Evolutionary conservation across 2,113 vertebrate species (phyloP).

Genomic region (Sigmodon hispidus): DNA sequence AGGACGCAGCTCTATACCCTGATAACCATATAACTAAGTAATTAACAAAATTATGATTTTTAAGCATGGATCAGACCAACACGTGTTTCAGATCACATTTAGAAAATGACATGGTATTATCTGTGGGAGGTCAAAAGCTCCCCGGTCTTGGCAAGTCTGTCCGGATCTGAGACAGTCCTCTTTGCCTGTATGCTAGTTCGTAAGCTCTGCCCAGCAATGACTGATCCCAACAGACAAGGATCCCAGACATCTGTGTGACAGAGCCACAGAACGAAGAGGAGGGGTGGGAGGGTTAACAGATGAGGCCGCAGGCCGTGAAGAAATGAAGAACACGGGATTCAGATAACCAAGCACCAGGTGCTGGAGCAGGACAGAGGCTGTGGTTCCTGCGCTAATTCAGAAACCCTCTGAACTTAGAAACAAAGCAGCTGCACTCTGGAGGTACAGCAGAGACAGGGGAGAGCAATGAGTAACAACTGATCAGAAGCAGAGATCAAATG

Average conservation of each 20-base stretch:
- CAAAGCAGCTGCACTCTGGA: neutral
- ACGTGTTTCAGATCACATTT: neutral
- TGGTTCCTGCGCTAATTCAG: neutral
- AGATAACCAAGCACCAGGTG: fast-evolving
- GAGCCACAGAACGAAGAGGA: neutral
- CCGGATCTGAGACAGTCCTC: neutral
- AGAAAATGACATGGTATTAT: neutral
- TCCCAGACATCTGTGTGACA: fast-evolving
- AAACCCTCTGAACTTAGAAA: neutral
- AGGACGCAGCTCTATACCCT: neutral
- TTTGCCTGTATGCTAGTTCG: fast-evolving
- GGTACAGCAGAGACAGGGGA: neutral
- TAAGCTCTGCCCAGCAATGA: fast-evolving
- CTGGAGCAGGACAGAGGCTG: fast-evolving
- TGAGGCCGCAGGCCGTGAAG: fast-evolving
- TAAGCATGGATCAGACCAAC: neutral
- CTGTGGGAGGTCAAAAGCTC: neutral
- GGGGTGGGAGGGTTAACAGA: too few species aligned
- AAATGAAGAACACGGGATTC: neutral
- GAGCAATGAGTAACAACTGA: neutral
- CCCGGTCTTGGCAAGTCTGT: fast-evolving
- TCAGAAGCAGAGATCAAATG: fast-evolving
- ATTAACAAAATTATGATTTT: neutral
- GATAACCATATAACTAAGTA: neutral
- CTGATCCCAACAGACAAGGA: neutral